A percentile compares a stretch with the other conserved stretches of the same genome.
These are phyloP conservation scores for Macrobrachium nipponense DNA, from an alignment of 1,140 invertebrate genomes.

Conservation along the genomic window DNA sequence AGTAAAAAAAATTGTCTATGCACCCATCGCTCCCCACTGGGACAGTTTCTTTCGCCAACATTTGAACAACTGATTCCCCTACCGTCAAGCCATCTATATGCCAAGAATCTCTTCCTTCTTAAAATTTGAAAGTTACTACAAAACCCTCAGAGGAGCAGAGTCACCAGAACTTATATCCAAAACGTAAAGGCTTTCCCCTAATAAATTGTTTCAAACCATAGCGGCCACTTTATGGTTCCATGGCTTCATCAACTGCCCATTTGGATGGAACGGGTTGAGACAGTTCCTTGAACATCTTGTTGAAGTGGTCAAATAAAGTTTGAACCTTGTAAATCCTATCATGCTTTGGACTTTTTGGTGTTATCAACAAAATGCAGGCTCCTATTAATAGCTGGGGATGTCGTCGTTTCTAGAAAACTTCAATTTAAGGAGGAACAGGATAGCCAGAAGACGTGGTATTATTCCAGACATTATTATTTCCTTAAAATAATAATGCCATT, in stretches of 20 bases:
- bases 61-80: slow-evolving; percentile 29
- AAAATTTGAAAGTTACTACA: slow-evolving; percentile 27
- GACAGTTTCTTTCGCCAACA: background rate
- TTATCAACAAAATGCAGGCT: no score
- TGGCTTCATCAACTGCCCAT: slow-evolving; percentile 20
- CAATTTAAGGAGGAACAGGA: no score
- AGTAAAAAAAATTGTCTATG: slow-evolving; percentile 26
- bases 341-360: no score
- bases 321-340: no score
- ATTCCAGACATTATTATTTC: no score
- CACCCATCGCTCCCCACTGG: slow-evolving; percentile 4
- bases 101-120: slow-evolving; percentile 29
- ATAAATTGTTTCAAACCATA: slow-evolving; percentile 24
- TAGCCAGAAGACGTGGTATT: no score
- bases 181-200: slow-evolving; percentile 18
- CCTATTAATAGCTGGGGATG: no score
- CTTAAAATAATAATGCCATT: no score
- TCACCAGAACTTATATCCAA: slow-evolving; percentile 22
- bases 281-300: no score
- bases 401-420: no score
- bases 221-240: slow-evolving; percentile 22
- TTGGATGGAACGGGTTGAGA: background rate
- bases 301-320: no score
- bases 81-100: slow-evolving; percentile 5
- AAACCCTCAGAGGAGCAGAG: slow-evolving; percentile 32